These are phyloP conservation scores for Brachycybe producta DNA, from an alignment of 2,888 invertebrate species.

Conservation along the genomic window DNA sequence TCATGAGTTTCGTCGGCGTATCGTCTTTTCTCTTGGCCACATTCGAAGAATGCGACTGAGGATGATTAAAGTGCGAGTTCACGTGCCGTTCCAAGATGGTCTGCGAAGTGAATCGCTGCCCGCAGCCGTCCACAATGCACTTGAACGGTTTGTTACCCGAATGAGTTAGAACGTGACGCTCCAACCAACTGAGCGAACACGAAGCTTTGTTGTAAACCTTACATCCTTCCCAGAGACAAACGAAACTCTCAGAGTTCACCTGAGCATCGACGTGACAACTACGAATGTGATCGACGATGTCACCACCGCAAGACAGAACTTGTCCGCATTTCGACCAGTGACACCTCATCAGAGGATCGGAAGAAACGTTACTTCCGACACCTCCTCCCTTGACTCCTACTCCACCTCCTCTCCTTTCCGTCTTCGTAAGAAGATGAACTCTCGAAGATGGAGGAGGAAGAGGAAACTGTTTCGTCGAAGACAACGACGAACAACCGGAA, in stretches of 20 bases:
- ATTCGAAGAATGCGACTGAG: conserved; percentile 26
- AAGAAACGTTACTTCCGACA: no score
- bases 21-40: conserved; percentile 52
- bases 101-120: conserved; percentile 40
- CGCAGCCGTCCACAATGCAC: conserved; percentile 90
- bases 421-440: no score
- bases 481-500: no score
- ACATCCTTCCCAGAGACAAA: conserved; percentile 85
- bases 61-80: conserved; percentile 70
- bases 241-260: conserved; percentile 61
- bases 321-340: conserved; percentile 32
- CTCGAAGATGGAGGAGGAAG: no score
- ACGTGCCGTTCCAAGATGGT: conserved; percentile 77
- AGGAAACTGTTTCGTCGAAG: no score
- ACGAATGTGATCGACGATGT: conserved; percentile 39
- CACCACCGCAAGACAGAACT: conserved; percentile 24
- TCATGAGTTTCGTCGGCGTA: conserved; percentile 64
- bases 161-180: conserved; percentile 80
- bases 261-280: conserved; percentile 73
- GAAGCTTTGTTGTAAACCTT: conserved; percentile 87
- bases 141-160: conserved; percentile 87
- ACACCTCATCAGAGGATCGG: conserved; percentile 22
- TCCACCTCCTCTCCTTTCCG: no score
- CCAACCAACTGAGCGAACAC: conserved; percentile 83
- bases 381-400: no score